Percentiles rank a stretch among this genome's conserved stretches.
Evolutionary conservation across 2,797 vertebrate species (phyloP).

Genomic region (Pitangus sulphuratus): DNA sequence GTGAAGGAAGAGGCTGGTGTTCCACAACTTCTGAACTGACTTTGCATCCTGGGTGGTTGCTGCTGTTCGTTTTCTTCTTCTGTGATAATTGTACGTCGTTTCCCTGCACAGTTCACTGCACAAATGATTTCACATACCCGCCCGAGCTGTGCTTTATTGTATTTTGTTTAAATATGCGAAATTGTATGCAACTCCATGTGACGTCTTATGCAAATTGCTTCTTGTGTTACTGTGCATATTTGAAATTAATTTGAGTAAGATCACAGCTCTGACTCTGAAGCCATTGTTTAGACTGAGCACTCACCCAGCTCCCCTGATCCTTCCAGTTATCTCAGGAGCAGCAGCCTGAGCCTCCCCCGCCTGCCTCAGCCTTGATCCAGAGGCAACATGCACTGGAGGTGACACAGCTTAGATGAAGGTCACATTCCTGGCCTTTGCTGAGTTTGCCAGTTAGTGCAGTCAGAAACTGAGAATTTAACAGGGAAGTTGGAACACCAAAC

Average conservation of each 20-base stretch:
- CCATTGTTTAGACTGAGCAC: conserved; percentile 37
- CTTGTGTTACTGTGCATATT: conserved; percentile 47
- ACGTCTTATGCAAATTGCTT: conserved; percentile 58
- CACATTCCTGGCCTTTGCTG: background rate
- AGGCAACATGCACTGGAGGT: background rate
- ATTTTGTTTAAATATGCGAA: conserved; percentile 43
- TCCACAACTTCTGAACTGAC: background rate
- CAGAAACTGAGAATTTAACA: background rate
- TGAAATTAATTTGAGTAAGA: conserved; percentile 52
- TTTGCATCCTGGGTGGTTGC: conserved; percentile 23
- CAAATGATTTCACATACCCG: background rate
- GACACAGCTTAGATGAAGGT: conserved; percentile 22
- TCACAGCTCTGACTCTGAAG: conserved; percentile 39
- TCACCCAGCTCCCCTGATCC: conserved; percentile 15
- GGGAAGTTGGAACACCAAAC: background rate
- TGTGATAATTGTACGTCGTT: background rate
- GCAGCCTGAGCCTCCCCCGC: conserved; percentile 23
- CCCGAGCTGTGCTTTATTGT: conserved; percentile 36
- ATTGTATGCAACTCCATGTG: conserved; percentile 45
- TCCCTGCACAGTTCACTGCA: background rate
- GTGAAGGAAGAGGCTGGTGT: background rate
- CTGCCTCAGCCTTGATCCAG: conserved; percentile 22
- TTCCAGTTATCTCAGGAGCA: conserved; percentile 49
- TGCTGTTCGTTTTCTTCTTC: conserved; percentile 31
- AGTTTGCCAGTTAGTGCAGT: background rate